These are phyloP conservation scores for Coranthus polyacanthus DNA, from an alignment of 2,797 vertebrate genomes.

Conservation along the genomic window DNA sequence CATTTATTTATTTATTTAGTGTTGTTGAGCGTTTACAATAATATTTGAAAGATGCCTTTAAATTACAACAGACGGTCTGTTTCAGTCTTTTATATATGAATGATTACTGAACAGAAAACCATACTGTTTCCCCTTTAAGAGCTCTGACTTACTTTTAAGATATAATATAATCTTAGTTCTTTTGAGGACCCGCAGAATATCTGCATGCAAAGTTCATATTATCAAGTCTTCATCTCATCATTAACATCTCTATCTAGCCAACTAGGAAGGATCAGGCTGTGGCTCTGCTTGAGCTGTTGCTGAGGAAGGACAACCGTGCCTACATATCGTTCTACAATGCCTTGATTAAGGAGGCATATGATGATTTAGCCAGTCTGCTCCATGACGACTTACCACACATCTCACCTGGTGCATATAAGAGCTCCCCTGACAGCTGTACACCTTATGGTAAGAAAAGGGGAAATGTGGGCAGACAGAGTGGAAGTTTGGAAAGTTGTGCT, in stretches of 20 bases:
- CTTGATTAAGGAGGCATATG: constrained; percentile 90
- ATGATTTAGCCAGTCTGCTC: constrained; percentile 91
- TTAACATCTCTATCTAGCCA: constrained; percentile 69
- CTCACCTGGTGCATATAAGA: constrained; percentile 79
- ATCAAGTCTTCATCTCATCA: neutral
- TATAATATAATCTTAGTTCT: neutral
- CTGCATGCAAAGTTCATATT: neutral
- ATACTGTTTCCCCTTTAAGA: too few relatives aligned
- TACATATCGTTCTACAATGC: constrained; percentile 98
- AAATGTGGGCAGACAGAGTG: neutral
- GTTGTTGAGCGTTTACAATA: too few relatives aligned
- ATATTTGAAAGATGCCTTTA: too few relatives aligned
- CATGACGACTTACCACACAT: constrained; percentile 83
- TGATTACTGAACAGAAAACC: too few relatives aligned
- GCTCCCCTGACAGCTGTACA: constrained; percentile 81
- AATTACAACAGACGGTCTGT: too few relatives aligned
- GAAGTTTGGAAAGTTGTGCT: constrained; percentile 1
- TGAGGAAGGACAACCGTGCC: constrained; percentile 90
- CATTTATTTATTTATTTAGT: too few relatives aligned
- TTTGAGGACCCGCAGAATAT: neutral
- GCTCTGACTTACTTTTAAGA: neutral
- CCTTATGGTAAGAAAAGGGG: constrained; percentile 84
- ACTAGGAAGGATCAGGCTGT: constrained; percentile 89
- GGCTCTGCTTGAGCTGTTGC: constrained; percentile 89
- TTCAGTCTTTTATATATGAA: too few relatives aligned